Evolutionary conservation across 1,140 invertebrate genomes (phyloP), one percentile per base, ranked within the genome.

Genomic region (Delia radicum): DNA sequence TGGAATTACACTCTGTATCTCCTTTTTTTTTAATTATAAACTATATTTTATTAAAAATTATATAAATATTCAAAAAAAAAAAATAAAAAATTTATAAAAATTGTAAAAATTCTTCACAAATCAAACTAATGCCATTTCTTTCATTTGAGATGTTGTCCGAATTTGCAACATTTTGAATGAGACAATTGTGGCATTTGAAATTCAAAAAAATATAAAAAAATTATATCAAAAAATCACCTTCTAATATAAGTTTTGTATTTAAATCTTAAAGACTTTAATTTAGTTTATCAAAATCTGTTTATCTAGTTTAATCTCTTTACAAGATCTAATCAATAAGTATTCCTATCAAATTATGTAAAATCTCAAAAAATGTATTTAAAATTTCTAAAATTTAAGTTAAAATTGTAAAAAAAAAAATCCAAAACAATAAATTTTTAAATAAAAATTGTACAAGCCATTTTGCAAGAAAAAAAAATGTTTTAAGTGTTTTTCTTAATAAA

Each of bases 1-100:
- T 79, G 83, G 85, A 85, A 85, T 83, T 85, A 83, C 83, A 85
- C 83, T 85, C 81, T 83, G 83, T 85, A 85, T 85, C 83, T 83
- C 83, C 83, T 83, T 82, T 79, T 18, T 65, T 37, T 33, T 10
- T 33, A 37, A 27, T 69, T 46, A 21, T 75, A 33, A 46, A 3
- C 62, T n/a, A 62, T 62, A 26, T 6, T 73, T 73, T 73, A 55
- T 24, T 46, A 27, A 74, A 15, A 42, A 65, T 65, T 42, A 42
- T 12, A 18, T 33, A 29, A 5, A 65, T 29, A 1, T 29, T 28
- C 3, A 1, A n/a, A n/a, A n/a, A n/a, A n/a, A n/a, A n/a, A n/a
- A n/a, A n/a, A n/a, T n/a, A n/a, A n/a, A n/a, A 29, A 28, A 18
- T 67, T 67, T 28, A 31, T 12, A 75, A 29, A 75, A 31, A 31